Base-by-base conservation (phyloP, 2,888 invertebrate genomes). In the Stomorhina lunata region DNA sequence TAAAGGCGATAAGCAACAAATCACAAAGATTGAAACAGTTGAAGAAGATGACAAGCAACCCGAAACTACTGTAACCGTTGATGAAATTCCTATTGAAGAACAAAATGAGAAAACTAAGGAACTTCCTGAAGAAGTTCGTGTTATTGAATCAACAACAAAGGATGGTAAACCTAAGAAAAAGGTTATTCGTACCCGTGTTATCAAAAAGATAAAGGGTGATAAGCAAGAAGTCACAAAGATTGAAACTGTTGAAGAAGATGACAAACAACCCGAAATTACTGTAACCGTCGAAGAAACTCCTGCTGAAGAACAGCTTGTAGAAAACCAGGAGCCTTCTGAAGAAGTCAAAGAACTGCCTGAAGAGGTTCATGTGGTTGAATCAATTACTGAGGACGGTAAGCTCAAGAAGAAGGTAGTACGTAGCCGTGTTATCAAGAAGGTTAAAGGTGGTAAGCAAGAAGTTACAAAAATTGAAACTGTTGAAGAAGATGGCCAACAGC, bases 141-240 rank as follows among this genome's bases (percentile, higher is more conserved):
- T 79, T 0, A 17, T 82, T 9, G 82, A 82, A 65, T 69, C 79
- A 1, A 71, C 75, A 6, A 65, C 82, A 7, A 75, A 82, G 65
- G 82, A 82, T 40, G 82, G 82, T 32, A 82, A 78, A 15, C 78
- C 75, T 4, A 82, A 55, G 53, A 82, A 75, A 29, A 82, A 65
- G 43, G 73, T 57, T 55, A 65, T 82, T 15, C 73, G 78, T 3
- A 82, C 82, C 9, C 82, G 82, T 20, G 43, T 79, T 48, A 79
- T 82, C 43, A 82, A 82, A 27, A 82, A 75, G 73, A 43, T 79
- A 20, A 82, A 79, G 59, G 82, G 75, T 57, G 79, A 20, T 43
- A 82, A 79, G 40, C 82, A 82, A 57, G 78, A 82, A 79, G 79
- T 82, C 40, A 79, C 82, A 27, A 82, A 82, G 53, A 82, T 82